A percentile compares a stretch with the other conserved stretches of the same genome.
These are phyloP conservation scores for Elysia crispata DNA, from an alignment of 2,888 invertebrate genomes.

Conservation along the genomic window DNA sequence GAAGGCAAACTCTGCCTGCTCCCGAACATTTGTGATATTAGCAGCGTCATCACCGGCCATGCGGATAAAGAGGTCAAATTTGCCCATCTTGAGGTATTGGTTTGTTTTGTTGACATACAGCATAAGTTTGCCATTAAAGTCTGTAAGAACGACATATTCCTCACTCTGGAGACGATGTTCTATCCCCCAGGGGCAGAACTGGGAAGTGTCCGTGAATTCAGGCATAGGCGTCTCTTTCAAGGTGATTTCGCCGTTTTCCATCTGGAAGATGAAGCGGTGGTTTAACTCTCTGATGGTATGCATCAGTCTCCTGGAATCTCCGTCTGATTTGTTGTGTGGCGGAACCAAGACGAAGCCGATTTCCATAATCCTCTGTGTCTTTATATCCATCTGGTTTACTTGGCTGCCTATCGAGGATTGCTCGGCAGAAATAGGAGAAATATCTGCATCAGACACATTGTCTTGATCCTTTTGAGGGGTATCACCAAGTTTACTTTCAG, in stretches of 20 bases:
- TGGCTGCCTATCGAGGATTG: too few relatives aligned
- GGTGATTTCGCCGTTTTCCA: too few relatives aligned
- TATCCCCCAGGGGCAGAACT: conserved; percentile 43
- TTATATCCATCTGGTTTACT: too few relatives aligned
- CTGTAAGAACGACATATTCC: conserved; percentile 31
- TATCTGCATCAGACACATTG: too few relatives aligned
- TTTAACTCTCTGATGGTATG: too few relatives aligned
- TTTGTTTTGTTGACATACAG: conserved; percentile 46
- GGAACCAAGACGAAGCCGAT: conserved; percentile 64
- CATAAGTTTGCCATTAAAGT: not conserved
- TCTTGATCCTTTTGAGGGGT: too few relatives aligned
- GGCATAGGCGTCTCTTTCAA: too few relatives aligned
- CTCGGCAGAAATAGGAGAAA: too few relatives aligned
- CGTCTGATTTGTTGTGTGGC: conserved; percentile 45
- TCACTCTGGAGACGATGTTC: conserved; percentile 35
- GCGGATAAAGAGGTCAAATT: conserved; percentile 64
- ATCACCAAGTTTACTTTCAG: too few relatives aligned
- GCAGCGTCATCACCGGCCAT: conserved; percentile 58
- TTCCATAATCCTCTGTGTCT: conserved; percentile 36
- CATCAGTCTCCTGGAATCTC: too few relatives aligned
- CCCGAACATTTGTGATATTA: conserved; percentile 52
- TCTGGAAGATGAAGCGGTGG: too few relatives aligned
- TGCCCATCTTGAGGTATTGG: conserved; percentile 52
- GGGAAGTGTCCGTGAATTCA: not conserved
- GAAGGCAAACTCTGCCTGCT: conserved; percentile 58